Conservation (phyloP, 2,888 invertebrate species). For the Spatulosminthurus flaviceps region DNA sequence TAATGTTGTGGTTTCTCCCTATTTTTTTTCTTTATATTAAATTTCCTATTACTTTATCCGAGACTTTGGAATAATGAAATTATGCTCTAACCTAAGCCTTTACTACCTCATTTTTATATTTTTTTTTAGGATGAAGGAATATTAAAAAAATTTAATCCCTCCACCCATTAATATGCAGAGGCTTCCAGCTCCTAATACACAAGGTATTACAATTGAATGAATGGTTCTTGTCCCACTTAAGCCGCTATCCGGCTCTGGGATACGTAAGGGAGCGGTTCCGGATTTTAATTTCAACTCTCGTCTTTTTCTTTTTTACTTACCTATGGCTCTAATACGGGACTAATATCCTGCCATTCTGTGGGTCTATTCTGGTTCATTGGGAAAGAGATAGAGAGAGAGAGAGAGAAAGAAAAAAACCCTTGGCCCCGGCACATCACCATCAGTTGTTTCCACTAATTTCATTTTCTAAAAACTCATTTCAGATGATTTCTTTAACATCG, state of each 20-base stretch:
- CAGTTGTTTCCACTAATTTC: slow-evolving; percentile 38
- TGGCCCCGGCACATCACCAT: slow-evolving; percentile 13
- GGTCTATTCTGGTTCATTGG: slow-evolving; percentile 34
- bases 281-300: slow-evolving; percentile 45
- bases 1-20: no score
- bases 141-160: slow-evolving; percentile 54
- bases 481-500: neutral
- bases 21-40: no score
- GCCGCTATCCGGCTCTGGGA: neutral
- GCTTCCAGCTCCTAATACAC: slow-evolving; percentile 23
- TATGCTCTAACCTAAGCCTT: slow-evolving; percentile 38
- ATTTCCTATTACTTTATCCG: no score
- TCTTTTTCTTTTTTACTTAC: slow-evolving; percentile 7
- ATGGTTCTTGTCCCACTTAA: slow-evolving; percentile 29
- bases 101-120: slow-evolving; percentile 48
- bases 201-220: slow-evolving; percentile 32
- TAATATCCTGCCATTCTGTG: slow-evolving; percentile 40
- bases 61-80: slow-evolving; percentile 37
- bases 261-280: slow-evolving; percentile 15
- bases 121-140: slow-evolving; percentile 38
- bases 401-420: slow-evolving; percentile 25
- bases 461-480: slow-evolving; percentile 38
- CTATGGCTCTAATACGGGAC: slow-evolving; percentile 23
- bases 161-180: slow-evolving; percentile 50
- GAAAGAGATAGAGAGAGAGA: neutral